A percentile compares a stretch with the other conserved stretches of the same genome.
Evolutionary conservation across 2,888 invertebrate genomes (phyloP).

Genomic region (Coelinius sp.): DNA sequence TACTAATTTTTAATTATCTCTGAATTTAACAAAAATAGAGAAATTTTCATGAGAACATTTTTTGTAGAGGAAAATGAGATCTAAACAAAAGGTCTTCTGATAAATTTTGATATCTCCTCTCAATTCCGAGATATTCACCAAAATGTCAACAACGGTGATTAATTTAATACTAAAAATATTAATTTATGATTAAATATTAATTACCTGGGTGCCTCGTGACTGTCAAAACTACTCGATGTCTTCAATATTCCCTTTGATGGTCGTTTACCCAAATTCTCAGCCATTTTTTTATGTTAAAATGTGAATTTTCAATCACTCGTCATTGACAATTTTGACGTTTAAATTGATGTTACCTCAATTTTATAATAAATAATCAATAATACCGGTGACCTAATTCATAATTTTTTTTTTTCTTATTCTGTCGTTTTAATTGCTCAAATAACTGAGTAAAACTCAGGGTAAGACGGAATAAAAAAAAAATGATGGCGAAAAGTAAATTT

Average conservation of each 20-base stretch:
- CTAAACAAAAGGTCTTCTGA: not conserved
- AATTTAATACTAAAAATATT: too few relatives aligned
- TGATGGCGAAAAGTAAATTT: not conserved
- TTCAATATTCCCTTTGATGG: conserved; percentile 94
- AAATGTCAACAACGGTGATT: too few relatives aligned
- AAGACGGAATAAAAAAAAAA: conserved; percentile 8
- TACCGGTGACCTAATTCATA: conserved; percentile 21
- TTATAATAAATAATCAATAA: not conserved
- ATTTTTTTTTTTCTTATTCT: conserved; percentile 8
- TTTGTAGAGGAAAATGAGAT: too few relatives aligned
- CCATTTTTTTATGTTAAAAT: conserved; percentile 71
- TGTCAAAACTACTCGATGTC: conserved; percentile 92
- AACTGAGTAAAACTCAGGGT: conserved; percentile 3
- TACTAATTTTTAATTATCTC: too few relatives aligned
- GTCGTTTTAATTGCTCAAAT: not conserved
- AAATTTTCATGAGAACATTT: not conserved
- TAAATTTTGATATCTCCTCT: not conserved
- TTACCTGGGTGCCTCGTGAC: conserved; percentile 72
- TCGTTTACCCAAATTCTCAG: conserved; percentile 86
- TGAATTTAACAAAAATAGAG: too few relatives aligned
- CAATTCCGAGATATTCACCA: too few relatives aligned
- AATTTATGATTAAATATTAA: conserved; percentile 29
- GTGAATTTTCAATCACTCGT: not conserved
- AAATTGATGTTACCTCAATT: not conserved
- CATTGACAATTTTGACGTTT: not conserved